Evolutionary conservation across 1,140 invertebrate species (phyloP), one percentile per base, ranked within the genome.

Genomic region (Maniola jurtina): DNA sequence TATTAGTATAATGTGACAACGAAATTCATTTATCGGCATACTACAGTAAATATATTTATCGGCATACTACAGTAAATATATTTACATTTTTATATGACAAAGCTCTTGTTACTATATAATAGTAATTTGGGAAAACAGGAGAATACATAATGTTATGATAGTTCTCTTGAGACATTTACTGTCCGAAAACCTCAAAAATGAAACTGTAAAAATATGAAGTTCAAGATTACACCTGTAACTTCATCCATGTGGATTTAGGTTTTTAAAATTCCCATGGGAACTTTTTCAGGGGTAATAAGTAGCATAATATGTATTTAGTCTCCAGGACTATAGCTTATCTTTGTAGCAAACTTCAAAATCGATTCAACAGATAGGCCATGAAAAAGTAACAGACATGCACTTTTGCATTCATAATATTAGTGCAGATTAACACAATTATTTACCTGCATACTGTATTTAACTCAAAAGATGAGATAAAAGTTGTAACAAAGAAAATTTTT

Each of bases 401-500:
- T 25, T 25, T 25, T 4, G 1, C 25, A 25, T 25, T 25, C 4
- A 4, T 25, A 25, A 25, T 25, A 25, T 25, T 25, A 2, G 25
- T 25, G 25, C 25, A 25, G 25, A 25, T 25, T 25, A 25, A 25
- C 25, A 25, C 25, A 50, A 16, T 25, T 25, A 25, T 25, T 25
- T 42, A 66, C 48, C 58, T 66, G 40, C 42, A 50, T 16, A 48
- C 36, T 61, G 42, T 42, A 56, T 48, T 66, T 45, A 66, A 57
- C 25, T 61, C 61, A 66, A 16, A 35, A 8, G 58, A 66, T 36
- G 33, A 40, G 40, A 47, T 62, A 67, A 40, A 54, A 25, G n/a
- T n/a, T n/a, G n/a, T n/a, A n/a, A n/a, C n/a, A n/a, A n/a, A n/a
- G n/a, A n/a, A n/a, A n/a, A n/a, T n/a, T n/a, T n/a, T n/a, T n/a